Evolutionary conservation across 2,888 invertebrate genomes (phyloP), one percentile per base, ranked within the genome.

Genomic region (Clitarchus hookeri): DNA sequence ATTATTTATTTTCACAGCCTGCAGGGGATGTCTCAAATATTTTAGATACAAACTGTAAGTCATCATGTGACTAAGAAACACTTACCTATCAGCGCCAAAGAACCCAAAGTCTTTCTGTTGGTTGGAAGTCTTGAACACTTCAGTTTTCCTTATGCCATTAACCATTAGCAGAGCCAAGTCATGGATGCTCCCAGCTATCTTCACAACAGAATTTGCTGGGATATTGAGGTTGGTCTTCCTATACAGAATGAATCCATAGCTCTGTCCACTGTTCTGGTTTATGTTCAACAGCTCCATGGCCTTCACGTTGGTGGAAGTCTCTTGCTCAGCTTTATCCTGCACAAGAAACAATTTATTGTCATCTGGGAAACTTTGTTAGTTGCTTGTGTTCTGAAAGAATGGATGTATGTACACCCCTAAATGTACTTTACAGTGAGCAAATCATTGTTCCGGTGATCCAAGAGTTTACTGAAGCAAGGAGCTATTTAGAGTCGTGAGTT

Each of bases 171-270:
- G 91, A 0, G 93, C 93, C 84, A 93, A 91, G 89, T 94, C 94
- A 87, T 91, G 91, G 13, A 93, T 91, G 85, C 91, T 90, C 12
- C 93, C 92, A 83, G 90, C 89, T 36, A 92, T 91, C 88, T 89
- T 90, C 48, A 92, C 87, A 2, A 87, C 85, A 0, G 91, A 89
- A 88, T 90, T 89, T 44, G 89, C 88, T 12, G 89, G 84, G 9
- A 88, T 84, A 23, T 83, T 48, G 19, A 88, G 89, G 13, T 77
- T 88, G 27, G 88, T 88, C 87, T 92, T 93, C 77, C 92, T 89
- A 89, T 94, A 94, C 48, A 93, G 88, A 27, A 93, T 91, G 88
- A 93, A 94, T 0, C 94, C 94, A 88, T 92, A 93, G 87, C 93
- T 92, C 90, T 94, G 94, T 0, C 94, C 94, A 78, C 91, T 91